Conservation (phyloP, 64 coral and sea anemone species). For the Catalaphyllia jardinei region DNA sequence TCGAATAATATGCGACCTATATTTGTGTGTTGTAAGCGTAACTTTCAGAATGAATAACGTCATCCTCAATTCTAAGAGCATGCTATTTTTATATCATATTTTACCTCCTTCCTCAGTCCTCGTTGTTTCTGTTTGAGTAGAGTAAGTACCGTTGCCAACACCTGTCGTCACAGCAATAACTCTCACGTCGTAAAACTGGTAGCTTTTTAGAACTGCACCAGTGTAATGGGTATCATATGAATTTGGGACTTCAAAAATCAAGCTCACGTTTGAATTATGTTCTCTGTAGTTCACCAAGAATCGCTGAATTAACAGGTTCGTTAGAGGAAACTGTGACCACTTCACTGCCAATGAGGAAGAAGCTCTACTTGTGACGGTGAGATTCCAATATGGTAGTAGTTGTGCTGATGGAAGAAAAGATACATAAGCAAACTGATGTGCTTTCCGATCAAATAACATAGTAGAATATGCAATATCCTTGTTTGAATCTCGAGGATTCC, state of each 20-base stretch:
- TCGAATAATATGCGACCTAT: too few relatives aligned
- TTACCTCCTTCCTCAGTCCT: conserved; percentile 27
- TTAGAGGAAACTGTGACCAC: neutral
- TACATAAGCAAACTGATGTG: neutral
- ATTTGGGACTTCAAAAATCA: neutral
- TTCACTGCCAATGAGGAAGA: neutral
- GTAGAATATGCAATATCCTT: neutral
- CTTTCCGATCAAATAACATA: neutral
- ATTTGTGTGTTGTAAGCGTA: too few relatives aligned
- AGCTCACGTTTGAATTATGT: neutral
- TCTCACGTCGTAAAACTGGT: neutral
- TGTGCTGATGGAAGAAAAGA: neutral
- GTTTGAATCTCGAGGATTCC: neutral
- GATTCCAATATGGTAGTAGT: neutral
- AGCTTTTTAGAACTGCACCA: neutral
- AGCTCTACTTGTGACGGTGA: neutral
- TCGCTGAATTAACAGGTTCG: neutral
- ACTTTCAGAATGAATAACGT: too few relatives aligned
- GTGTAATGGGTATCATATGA: neutral
- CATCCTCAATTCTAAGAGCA: too few relatives aligned
- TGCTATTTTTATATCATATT: too few relatives aligned
- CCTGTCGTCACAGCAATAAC: neutral
- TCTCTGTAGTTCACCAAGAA: neutral
- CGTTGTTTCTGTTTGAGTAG: neutral
- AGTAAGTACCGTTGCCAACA: neutral